Conservation (phyloP, 2,797 vertebrate species). For the Craterocephalus amniculus region DNA sequence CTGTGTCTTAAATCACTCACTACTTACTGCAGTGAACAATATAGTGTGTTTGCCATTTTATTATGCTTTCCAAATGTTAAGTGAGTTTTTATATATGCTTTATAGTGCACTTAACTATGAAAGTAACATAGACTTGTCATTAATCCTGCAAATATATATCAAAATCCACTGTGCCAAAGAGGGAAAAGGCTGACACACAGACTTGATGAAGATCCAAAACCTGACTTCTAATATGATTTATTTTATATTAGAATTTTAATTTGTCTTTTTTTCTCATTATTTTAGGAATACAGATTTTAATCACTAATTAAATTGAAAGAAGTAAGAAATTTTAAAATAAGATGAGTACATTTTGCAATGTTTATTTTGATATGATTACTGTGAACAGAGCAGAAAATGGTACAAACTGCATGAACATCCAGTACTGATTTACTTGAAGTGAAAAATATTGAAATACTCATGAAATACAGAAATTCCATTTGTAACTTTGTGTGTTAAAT, state of each 20-base stretch:
- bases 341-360: not conserved
- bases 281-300: too few relatives aligned
- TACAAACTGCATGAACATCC: not conserved
- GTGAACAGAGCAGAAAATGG: not conserved
- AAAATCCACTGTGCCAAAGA: not conserved
- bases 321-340: not conserved
- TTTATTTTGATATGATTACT: not conserved
- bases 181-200: not conserved
- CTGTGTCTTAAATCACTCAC: not conserved
- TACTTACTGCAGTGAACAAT: not conserved
- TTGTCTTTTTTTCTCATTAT: too few relatives aligned
- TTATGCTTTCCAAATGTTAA: not conserved
- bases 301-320: not conserved
- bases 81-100: not conserved
- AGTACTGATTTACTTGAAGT: not conserved
- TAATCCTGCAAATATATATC: not conserved
- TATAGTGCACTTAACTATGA: too few relatives aligned
- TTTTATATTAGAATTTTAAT: too few relatives aligned
- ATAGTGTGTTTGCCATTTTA: not conserved
- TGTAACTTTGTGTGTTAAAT: not conserved
- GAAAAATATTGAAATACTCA: not conserved
- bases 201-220: not conserved
- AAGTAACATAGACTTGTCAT: too few relatives aligned
- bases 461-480: not conserved
- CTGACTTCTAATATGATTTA: too few relatives aligned